Evolutionary conservation across 2,113 vertebrate species (phyloP), one percentile per base, ranked within the genome.

Genomic region (Nibea coibor): DNA sequence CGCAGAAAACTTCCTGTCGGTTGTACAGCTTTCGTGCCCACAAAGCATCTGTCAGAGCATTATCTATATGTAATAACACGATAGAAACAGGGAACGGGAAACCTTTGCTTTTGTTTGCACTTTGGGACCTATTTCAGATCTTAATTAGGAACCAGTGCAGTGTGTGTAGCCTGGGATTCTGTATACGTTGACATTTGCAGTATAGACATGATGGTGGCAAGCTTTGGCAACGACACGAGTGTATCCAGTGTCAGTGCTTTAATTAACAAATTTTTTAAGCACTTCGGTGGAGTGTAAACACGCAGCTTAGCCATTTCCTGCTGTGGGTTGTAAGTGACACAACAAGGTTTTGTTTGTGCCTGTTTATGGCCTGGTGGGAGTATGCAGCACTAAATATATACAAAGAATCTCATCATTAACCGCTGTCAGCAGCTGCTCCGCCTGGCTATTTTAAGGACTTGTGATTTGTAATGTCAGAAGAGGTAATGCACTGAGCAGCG

Each of bases 401-500:
- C 22, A 45, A 0, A 63, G 63, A 85, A 85, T 78, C 75, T 85
- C 73, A 83, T 90, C 87, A 69, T 84, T 89, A 90, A 89, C 88
- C 61, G 10, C 91, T 92, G 91, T 94, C 81, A 87, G 84, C 88
- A 88, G 87, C 86, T 91, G 85, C 79, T 78, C 70, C 51, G 24
- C 8, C 42, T 1, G 31, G 48, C 90, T 94, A 93, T 94, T 94
- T 94, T 88, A 81, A 87, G 77, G 72, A 10, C 80, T 69, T 58
- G 35, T 51, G 85, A 93, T 90, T 84, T 93, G 92, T 91, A 88
- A 93, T 89, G 78, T 93, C 84, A 86, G 93, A 87, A 66, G 86
- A 75, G 72, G 65, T 53, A 77, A 81, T 74, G 57, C 80, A 48
- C 54, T 47, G 76, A 11, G 74, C 82, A 84, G 84, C 73, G 43